Conservation (phyloP, 2,888 invertebrate genomes). For the Brenthis hecate region DNA sequence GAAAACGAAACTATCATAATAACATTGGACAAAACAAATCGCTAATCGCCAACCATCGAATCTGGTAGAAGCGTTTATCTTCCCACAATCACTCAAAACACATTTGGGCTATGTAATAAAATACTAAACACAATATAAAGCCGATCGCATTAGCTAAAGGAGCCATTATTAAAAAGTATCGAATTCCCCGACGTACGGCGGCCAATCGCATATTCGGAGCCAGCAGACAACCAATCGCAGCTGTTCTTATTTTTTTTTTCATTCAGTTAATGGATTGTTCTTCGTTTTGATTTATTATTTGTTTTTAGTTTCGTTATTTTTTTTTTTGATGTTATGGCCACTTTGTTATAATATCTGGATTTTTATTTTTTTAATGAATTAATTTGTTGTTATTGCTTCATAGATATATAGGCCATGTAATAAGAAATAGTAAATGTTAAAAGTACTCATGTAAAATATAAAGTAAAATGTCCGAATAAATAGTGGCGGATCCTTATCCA, state of each 20-base stretch:
- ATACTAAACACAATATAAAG: slow-evolving; percentile 76
- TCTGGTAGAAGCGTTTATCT: slow-evolving; percentile 59
- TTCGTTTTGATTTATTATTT: slow-evolving; percentile 76
- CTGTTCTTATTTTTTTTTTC: slow-evolving; percentile 67
- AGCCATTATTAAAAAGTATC: slow-evolving; percentile 83
- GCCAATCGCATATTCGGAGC: slow-evolving; percentile 69
- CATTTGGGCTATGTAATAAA: slow-evolving; percentile 76
- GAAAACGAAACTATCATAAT: slow-evolving; percentile 16
- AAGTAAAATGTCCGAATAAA: too few species aligned
- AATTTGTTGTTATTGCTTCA: not conserved
- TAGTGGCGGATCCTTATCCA: too few species aligned
- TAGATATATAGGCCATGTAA: too few species aligned
- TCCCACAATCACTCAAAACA: slow-evolving; percentile 62
- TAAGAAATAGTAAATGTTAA: too few species aligned
- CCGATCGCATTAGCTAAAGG: slow-evolving; percentile 80
- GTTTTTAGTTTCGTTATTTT: slow-evolving; percentile 42
- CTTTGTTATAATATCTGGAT: slow-evolving; percentile 3
- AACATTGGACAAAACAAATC: slow-evolving; percentile 35
- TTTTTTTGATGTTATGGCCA: slow-evolving; percentile 6
- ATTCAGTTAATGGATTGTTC: slow-evolving; percentile 80
- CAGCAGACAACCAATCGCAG: slow-evolving; percentile 64
- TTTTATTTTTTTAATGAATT: not conserved
- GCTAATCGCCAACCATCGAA: slow-evolving; percentile 61
- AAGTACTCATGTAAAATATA: too few species aligned
- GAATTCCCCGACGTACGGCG: slow-evolving; percentile 70